These are phyloP conservation scores for Altica lythri DNA, from an alignment of 2,888 invertebrate species.

Conservation along the genomic window DNA sequence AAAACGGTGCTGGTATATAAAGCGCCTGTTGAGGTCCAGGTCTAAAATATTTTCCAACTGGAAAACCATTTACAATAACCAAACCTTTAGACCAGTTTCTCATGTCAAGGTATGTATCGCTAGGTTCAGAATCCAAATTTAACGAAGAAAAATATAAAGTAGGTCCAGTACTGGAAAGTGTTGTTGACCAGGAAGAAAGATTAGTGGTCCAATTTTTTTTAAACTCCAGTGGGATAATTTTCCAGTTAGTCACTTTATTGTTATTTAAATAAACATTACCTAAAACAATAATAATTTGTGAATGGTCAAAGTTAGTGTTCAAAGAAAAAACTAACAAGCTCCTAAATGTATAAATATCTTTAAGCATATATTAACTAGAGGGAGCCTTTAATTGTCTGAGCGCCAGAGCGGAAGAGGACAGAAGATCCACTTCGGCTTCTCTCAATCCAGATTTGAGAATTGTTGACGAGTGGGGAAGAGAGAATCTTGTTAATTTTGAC, in stretches of 20 bases:
- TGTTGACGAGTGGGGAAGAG: no score
- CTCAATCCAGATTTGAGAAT: no score
- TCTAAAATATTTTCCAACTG: constrained; percentile 84
- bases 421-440: no score
- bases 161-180: constrained; percentile 57
- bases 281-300: no score
- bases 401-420: no score
- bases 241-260: constrained; percentile 52
- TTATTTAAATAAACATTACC: constrained; percentile 56
- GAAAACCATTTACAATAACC: constrained; percentile 79
- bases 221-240: constrained; percentile 59
- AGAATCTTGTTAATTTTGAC: no score
- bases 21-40: constrained; percentile 80
- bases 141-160: constrained; percentile 62
- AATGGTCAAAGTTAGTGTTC: no score
- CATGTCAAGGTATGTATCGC: constrained; percentile 79
- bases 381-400: no score
- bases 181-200: constrained; percentile 47
- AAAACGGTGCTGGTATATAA: constrained; percentile 77
- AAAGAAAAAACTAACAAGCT: no score
- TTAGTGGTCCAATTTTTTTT: constrained; percentile 51
- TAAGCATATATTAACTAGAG: no score
- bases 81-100: constrained; percentile 80
- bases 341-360: no score
- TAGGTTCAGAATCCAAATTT: constrained; percentile 56